These are phyloP conservation scores for Ephestia elutella DNA, from an alignment of 1,140 invertebrate genomes.

Conservation along the genomic window DNA sequence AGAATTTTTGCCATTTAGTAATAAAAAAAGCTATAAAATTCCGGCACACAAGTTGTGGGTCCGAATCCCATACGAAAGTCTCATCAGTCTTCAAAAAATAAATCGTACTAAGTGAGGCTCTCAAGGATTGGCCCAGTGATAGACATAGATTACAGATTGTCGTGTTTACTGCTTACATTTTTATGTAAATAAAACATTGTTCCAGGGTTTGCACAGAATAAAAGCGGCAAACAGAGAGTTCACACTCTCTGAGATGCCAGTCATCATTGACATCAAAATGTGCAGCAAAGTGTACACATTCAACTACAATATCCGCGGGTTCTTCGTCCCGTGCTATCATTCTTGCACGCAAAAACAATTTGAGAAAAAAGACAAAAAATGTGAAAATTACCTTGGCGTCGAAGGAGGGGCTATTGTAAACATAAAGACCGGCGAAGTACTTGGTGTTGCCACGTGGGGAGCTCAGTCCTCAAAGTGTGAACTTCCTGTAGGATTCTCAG, in stretches of 20 bases:
- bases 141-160: no score
- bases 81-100: no score
- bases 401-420: slow-evolving; percentile 38
- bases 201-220: slow-evolving; percentile 23
- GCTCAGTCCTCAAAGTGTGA: slow-evolving; percentile 19
- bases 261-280: slow-evolving; percentile 31
- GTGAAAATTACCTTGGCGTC: slow-evolving; percentile 33
- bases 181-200: background rate
- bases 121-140: no score
- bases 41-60: no score
- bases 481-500: slow-evolving; percentile 46
- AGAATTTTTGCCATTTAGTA: no score
- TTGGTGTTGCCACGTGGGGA: slow-evolving; percentile 50
- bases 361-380: slow-evolving; percentile 12
- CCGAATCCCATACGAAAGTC: no score
- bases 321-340: slow-evolving; percentile 44
- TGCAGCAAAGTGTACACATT: slow-evolving; percentile 31
- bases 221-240: slow-evolving; percentile 14
- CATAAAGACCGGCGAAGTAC: slow-evolving; percentile 26
- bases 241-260: slow-evolving; percentile 27
- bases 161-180: no score
- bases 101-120: no score
- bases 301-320: slow-evolving; percentile 22
- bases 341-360: slow-evolving; percentile 34
- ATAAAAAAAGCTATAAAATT: no score